Conservation (phyloP, 2,888 invertebrate genomes). For the Mechanitis mazaeus region DNA sequence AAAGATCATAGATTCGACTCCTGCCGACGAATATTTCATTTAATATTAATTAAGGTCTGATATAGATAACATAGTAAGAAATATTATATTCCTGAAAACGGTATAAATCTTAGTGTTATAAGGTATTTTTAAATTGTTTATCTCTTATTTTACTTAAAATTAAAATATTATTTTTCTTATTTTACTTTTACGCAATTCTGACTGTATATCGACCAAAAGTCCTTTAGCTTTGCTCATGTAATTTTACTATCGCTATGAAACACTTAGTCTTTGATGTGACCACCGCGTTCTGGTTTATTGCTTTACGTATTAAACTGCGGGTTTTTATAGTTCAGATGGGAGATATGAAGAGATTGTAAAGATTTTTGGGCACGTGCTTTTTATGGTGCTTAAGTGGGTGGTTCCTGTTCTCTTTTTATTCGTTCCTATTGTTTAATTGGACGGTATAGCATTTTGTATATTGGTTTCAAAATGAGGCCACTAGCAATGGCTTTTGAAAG, state of each 20-base stretch:
- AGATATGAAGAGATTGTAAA: slow-evolving; percentile 40
- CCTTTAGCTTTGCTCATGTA: slow-evolving; percentile 25
- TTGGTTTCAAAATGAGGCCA: slow-evolving; percentile 13
- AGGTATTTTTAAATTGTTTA: background rate
- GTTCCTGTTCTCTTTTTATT: slow-evolving; percentile 26
- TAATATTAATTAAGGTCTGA: no score
- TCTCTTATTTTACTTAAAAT: background rate
- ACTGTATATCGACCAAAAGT: slow-evolving; percentile 22
- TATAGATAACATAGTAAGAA: no score
- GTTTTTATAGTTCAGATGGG: slow-evolving; percentile 48
- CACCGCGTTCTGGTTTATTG: slow-evolving; percentile 42
- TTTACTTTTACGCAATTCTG: background rate
- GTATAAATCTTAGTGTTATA: background rate
- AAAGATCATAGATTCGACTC: no score
- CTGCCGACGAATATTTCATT: no score
- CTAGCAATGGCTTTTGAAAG: slow-evolving; percentile 16
- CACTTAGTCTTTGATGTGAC: slow-evolving; percentile 47
- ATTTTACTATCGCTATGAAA: slow-evolving; percentile 48
- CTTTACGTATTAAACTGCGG: slow-evolving; percentile 46
- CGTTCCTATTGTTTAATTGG: slow-evolving; percentile 18
- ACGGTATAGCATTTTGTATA: slow-evolving; percentile 18
- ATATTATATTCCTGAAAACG: no score
- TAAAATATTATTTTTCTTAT: background rate
- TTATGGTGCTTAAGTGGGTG: slow-evolving; percentile 28
- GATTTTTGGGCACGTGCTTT: slow-evolving; percentile 39